Evolutionary conservation across 2,113 vertebrate genomes (phyloP).

Genomic region (Syngnathus typhle): DNA sequence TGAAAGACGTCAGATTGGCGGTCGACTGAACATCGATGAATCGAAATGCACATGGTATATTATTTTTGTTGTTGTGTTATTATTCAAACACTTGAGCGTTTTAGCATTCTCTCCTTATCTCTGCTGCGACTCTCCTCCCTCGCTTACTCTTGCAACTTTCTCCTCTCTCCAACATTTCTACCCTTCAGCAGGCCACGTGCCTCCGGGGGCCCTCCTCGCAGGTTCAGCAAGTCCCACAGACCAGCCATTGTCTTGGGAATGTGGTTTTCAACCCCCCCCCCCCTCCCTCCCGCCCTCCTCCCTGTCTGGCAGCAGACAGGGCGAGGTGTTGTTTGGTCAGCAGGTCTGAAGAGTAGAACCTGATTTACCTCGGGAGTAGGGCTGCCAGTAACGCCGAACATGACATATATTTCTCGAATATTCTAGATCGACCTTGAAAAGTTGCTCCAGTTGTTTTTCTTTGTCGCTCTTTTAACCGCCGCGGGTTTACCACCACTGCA

Average conservation of each 20-base stretch:
- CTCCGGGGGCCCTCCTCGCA: conserved; percentile 43
- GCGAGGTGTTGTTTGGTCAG: conserved; percentile 47
- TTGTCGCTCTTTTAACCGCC: background rate
- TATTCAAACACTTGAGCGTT: background rate
- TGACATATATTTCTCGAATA: conserved; percentile 1
- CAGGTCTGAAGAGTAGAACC: conserved; percentile 44
- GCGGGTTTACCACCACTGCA: background rate
- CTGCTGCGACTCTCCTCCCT: background rate
- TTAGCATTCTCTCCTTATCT: background rate
- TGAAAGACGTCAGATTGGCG: background rate
- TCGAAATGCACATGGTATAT: background rate
- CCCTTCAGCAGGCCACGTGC: conserved; percentile 34
- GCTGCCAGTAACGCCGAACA: conserved; percentile 32
- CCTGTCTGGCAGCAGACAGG: conserved; percentile 43
- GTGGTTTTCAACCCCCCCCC: conserved; percentile 43
- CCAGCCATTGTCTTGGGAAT: conserved; percentile 69
- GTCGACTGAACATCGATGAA: background rate
- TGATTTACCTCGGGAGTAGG: conserved; percentile 17
- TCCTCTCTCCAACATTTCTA: conserved; percentile 19
- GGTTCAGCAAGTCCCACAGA: conserved; percentile 62
- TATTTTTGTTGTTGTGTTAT: background rate
- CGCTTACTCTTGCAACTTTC: conserved; percentile 11
- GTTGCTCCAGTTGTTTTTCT: background rate
- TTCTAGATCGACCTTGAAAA: background rate
- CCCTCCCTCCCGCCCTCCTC: conserved; percentile 34